Conservation (phyloP, 2,113 vertebrate species). For the Melanerpes aurifrons region DNA sequence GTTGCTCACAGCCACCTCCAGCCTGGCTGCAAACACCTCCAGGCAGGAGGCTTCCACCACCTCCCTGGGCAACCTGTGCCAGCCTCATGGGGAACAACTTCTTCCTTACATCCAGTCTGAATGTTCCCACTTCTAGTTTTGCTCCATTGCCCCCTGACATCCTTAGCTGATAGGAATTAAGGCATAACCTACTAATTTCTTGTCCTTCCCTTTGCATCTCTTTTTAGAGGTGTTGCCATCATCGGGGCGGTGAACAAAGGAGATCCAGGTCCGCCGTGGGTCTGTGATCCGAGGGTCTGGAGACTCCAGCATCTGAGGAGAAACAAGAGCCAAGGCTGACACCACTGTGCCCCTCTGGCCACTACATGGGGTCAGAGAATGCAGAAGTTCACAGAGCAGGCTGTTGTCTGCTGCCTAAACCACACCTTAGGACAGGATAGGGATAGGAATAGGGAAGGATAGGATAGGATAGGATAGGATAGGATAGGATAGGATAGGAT, state of each 20-base stretch:
- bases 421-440: not conserved
- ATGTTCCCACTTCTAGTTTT: too few species aligned
- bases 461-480: too few species aligned
- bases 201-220: constrained; percentile 84
- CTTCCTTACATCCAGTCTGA: too few species aligned
- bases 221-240: constrained; percentile 80
- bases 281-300: constrained; percentile 82
- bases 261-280: constrained; percentile 91
- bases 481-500: too few species aligned
- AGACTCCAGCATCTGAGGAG: constrained; percentile 78
- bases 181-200: constrained; percentile 82
- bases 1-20: too few species aligned
- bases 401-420: not conserved
- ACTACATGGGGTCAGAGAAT: not conserved
- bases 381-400: not conserved
- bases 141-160: not conserved
- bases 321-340: not conserved
- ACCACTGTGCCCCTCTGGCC: not conserved
- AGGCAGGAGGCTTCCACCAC: too few species aligned
- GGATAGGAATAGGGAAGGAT: too few species aligned
- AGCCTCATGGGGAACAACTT: too few species aligned
- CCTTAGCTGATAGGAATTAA: not conserved
- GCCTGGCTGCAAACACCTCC: too few species aligned
- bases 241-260: constrained; percentile 89
- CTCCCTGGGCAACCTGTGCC: too few species aligned